phyloP scores from a whole-genome alignment of 2,888 invertebrate genomes.

The Troides helena region DNA sequence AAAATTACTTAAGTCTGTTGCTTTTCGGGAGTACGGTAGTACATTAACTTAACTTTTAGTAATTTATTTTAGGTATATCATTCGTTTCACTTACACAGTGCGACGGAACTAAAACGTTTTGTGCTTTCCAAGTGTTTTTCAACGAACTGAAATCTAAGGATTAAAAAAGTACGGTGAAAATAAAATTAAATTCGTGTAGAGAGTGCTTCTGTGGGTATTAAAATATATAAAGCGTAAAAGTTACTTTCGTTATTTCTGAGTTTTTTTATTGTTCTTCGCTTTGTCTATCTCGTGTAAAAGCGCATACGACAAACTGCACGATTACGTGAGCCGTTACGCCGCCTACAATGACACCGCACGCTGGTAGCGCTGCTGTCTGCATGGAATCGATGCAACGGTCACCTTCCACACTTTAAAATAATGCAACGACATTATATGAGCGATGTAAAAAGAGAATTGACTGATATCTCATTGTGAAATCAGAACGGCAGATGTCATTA shows the following conservation, averaged over 20 bases:
- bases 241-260: not conserved
- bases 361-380: not conserved
- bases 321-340: not conserved
- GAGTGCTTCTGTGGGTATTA: not conserved
- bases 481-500: conserved; percentile 25
- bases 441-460: conserved; percentile 15
- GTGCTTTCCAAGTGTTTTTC: too few relatives aligned
- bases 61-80: not conserved
- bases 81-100: not conserved
- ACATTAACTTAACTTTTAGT: not conserved
- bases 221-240: not conserved
- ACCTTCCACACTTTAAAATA: conserved; percentile 9
- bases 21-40: not conserved
- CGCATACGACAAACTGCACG: not conserved
- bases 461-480: conserved; percentile 20
- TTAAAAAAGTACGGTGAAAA: not conserved
- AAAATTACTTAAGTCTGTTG: not conserved
- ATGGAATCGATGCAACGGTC: not conserved
- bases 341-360: not conserved
- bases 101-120: too few relatives aligned
- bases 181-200: not conserved
- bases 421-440: conserved; percentile 10
- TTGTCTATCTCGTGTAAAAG: not conserved
- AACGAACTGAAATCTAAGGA: too few relatives aligned
- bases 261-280: not conserved